These are phyloP conservation scores for Digitonthophagus gazella DNA, from an alignment of 2,888 invertebrate species.

Conservation along the genomic window DNA sequence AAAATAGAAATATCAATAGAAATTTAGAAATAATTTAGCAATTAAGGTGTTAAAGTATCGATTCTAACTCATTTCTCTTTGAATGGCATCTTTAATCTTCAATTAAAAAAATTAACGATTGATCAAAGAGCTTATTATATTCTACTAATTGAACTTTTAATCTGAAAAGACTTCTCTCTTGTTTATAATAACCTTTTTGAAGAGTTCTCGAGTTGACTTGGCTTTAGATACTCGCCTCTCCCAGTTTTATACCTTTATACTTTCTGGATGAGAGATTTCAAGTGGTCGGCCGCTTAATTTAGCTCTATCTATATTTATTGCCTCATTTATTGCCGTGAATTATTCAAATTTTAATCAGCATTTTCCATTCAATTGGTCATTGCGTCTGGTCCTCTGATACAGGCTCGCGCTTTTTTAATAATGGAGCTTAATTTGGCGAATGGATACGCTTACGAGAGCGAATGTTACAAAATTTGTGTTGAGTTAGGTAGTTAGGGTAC, in stretches of 20 bases:
- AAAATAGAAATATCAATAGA: too few species aligned
- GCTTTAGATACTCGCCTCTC: not conserved
- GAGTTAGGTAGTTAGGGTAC: not conserved
- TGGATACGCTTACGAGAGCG: not conserved
- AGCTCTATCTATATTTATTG: slow-evolving; percentile 24
- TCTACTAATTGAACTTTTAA: not conserved
- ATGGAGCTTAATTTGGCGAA: slow-evolving; percentile 24
- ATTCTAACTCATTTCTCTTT: too few species aligned
- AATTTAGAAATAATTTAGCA: too few species aligned
- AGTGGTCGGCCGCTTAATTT: slow-evolving; percentile 20
- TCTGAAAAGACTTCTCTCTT: not conserved
- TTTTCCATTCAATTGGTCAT: slow-evolving; percentile 26
- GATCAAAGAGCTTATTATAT: not conserved
- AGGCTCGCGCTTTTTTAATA: slow-evolving; percentile 23
- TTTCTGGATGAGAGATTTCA: not conserved
- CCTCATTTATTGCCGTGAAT: slow-evolving; percentile 24
- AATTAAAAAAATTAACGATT: not conserved
- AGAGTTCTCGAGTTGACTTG: not conserved
- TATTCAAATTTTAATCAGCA: slow-evolving; percentile 27
- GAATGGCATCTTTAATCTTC: too few species aligned
- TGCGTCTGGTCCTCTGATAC: slow-evolving; percentile 10
- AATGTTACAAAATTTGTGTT: not conserved
- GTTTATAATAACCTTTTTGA: not conserved
- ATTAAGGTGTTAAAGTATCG: too few species aligned
- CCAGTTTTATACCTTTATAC: not conserved